Base-by-base conservation (phyloP, 2,113 vertebrate genomes). In the Pagrus major region DNA sequence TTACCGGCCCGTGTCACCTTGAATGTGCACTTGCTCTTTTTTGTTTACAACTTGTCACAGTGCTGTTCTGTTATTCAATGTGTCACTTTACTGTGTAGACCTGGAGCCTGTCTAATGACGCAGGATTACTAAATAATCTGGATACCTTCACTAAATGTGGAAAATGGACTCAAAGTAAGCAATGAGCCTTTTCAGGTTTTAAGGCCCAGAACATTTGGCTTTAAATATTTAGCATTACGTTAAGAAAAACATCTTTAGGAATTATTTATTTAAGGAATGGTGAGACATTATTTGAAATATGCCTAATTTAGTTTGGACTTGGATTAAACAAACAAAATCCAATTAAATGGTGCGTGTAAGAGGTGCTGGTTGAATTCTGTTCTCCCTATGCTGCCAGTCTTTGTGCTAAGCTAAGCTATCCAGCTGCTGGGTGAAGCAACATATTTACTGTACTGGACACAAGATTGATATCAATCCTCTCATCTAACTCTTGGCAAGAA, bases 141-240 rank as follows among this genome's bases (percentile, higher is more conserved):
- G 20, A 56, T 41, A 66, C 54, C 20, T 61, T 66, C 29, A 37
- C 25, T 59, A 42, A 56, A 64, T 49, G 37, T 60, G 29, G 67
- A 60, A 39, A 66, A 71, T 33, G 31, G 31, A 55, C 18, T 31
- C 20, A 56, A 31, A 31, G 10, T 21, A 68, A 39, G 12, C 54
- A 37, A 60, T 39, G 60, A 1, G 21, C 42, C n/a, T 41, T 39
- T 59, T 60, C 8, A 21, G 35, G 20, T 49, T 21, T 33, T 41
- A 60, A 60, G 29, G 39, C 7, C 16, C 10, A 35, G 31, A 20
- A 59, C 51, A 67, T 23, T 16, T 16, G 20, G 18, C 41, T 67
- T 66, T 49, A 16, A 41, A 51, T 42, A 0, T 35, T 29, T 29
- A 12, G 5, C 33, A 14, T 69, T 78, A 5, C 20, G 10, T 54